These are phyloP conservation scores for Pagetopsis macropterus DNA, from an alignment of 2,797 vertebrate genomes.

Conservation along the genomic window DNA sequence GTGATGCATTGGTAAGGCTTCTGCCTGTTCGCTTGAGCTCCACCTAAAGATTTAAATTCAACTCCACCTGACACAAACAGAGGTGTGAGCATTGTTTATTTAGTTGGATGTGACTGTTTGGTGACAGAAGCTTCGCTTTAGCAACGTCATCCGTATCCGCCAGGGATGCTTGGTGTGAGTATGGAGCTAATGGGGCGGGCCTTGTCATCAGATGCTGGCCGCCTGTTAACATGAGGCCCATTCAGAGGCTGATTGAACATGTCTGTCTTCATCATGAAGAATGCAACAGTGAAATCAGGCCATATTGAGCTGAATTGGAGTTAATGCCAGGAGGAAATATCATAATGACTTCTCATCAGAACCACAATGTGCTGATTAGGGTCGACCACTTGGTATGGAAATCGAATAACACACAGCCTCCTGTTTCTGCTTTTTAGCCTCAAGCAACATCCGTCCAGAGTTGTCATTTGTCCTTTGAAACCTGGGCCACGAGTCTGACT, in stretches of 20 bases:
- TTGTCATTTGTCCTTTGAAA: slow-evolving; percentile 33
- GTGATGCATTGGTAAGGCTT: slow-evolving; percentile 15
- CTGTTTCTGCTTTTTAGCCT: slow-evolving; percentile 25
- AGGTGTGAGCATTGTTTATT: slow-evolving; percentile 39
- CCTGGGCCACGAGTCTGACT: not conserved
- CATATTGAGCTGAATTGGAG: slow-evolving; percentile 60
- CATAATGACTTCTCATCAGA: slow-evolving; percentile 54
- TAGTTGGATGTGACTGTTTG: slow-evolving; percentile 37
- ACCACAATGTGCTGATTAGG: slow-evolving; percentile 55
- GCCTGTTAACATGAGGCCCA: slow-evolving; percentile 74
- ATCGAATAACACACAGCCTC: slow-evolving; percentile 31
- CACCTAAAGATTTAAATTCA: slow-evolving; percentile 53
- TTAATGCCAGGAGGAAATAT: slow-evolving; percentile 55
- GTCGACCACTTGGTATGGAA: slow-evolving; percentile 41
- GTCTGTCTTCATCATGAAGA: slow-evolving; percentile 75
- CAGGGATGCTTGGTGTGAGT: slow-evolving; percentile 69
- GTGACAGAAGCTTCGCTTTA: slow-evolving; percentile 49
- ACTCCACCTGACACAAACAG: slow-evolving; percentile 15
- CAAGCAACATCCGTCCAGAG: slow-evolving; percentile 5
- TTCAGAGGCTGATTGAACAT: slow-evolving; percentile 76
- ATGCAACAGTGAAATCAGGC: slow-evolving; percentile 67
- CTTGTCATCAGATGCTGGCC: slow-evolving; percentile 76
- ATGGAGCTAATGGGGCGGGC: slow-evolving; percentile 77
- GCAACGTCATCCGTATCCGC: slow-evolving; percentile 61
- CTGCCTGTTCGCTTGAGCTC: not conserved